A percentile compares a stretch with the other conserved stretches of the same genome.
These are phyloP conservation scores for Leucozona laternaria DNA, from an alignment of 2,888 invertebrate genomes.

Conservation along the genomic window DNA sequence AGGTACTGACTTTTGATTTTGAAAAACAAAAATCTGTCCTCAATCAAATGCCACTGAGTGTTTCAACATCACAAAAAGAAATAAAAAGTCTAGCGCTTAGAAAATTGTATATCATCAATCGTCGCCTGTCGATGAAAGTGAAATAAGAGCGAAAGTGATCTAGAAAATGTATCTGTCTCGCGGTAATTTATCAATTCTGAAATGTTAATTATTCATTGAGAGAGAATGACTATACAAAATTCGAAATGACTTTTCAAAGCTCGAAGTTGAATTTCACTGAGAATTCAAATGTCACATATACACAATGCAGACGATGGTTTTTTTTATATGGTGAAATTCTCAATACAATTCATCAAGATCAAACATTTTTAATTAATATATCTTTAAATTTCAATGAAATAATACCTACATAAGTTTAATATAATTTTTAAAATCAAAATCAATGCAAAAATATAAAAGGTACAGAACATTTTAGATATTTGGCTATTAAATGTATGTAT, in stretches of 20 bases:
- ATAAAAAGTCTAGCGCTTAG: conserved; percentile 22
- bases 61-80: neutral
- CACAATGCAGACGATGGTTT: too few species aligned
- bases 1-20: too few species aligned
- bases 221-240: neutral
- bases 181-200: conserved; percentile 44
- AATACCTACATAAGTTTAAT: too few species aligned
- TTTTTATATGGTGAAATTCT: too few species aligned
- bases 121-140: conserved; percentile 44
- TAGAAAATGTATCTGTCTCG: conserved; percentile 55
- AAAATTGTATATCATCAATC: conserved; percentile 34
- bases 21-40: neutral
- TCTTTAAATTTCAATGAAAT: too few species aligned
- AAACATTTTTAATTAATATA: too few species aligned
- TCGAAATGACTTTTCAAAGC: neutral
- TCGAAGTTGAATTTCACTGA: neutral
- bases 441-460: too few species aligned
- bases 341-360: neutral
- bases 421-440: too few species aligned
- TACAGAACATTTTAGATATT: too few species aligned
- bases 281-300: too few species aligned
- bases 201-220: conserved; percentile 45
- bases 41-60: neutral
- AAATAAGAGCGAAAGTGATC: conserved; percentile 59
- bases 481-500: too few species aligned